Conservation (phyloP, 2,113 vertebrate genomes). For the Ondatra zibethicus region DNA sequence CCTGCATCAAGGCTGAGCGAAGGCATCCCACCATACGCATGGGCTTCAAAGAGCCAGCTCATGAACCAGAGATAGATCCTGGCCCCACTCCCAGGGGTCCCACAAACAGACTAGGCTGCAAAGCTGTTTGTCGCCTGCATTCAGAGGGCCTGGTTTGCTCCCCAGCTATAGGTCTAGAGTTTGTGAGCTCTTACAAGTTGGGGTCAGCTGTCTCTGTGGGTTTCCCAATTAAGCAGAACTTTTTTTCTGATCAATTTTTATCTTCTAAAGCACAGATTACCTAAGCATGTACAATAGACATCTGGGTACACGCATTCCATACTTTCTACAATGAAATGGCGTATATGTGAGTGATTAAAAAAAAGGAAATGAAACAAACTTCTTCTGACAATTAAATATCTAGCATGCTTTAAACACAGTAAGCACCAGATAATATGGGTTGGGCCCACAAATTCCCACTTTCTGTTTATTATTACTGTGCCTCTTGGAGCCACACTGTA, state of each 20-base stretch:
- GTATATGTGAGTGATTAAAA: not conserved
- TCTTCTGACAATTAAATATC: not conserved
- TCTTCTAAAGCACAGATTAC: slow-evolving; percentile 31
- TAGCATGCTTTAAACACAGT: not conserved
- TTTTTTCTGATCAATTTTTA: slow-evolving; percentile 31
- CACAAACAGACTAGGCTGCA: too few relatives aligned
- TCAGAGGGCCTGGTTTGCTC: too few relatives aligned
- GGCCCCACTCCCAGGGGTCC: too few relatives aligned
- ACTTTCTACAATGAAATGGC: slow-evolving; percentile 32
- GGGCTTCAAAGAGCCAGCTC: too few relatives aligned
- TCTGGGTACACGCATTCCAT: not conserved
- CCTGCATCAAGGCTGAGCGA: too few relatives aligned
- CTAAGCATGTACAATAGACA: slow-evolving; percentile 24
- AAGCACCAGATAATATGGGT: slow-evolving; percentile 2
- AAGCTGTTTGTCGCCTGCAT: too few relatives aligned
- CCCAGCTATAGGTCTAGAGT: too few relatives aligned
- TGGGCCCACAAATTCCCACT: slow-evolving; percentile 7
- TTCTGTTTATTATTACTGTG: slow-evolving; percentile 47
- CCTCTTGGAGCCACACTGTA: slow-evolving; percentile 54
- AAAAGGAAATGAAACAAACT: not conserved
- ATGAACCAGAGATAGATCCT: too few relatives aligned
- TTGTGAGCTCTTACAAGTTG: too few relatives aligned
- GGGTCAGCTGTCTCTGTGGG: too few relatives aligned
- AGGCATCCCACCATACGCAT: too few relatives aligned
- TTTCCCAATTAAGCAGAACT: slow-evolving; percentile 28